Base-by-base conservation (phyloP, 2,888 invertebrate genomes). In the Sipha maydis region DNA sequence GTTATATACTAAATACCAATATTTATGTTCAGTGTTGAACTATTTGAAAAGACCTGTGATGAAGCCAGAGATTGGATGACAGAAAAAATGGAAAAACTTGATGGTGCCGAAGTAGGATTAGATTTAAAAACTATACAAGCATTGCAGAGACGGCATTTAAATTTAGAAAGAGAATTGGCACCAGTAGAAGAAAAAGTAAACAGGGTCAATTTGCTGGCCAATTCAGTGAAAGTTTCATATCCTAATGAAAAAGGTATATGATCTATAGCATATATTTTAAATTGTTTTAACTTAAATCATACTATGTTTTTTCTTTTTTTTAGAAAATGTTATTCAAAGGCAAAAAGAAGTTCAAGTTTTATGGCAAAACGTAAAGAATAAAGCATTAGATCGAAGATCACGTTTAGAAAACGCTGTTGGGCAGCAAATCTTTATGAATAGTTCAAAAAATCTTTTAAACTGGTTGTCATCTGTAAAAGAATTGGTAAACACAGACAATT, bases 21-120 rank as follows among this genome's bases (percentile, higher is more conserved):
- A 38, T n/a, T 78, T 41, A 88, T 76, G 21, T 88, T 76, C 82
- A 97, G 97, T 91, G 98, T 99, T 91, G 99, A 99, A 92, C 93
- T 99, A 17, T 99, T 99, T 93, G 95, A 97, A 91, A 96, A 98
- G 86, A 97, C 97, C 0, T 99, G 99, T 92, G 98, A 98, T 91
- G 99, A 99, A 92, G 97, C 98, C 0, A 95, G 96, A 90, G 98
- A 98, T 91, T 99, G 99, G 99, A 99, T 99, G 96, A 93, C 95
- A 86, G 99, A 99, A 92, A 99, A 99, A 92, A 97, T 97, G 93
- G 95, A 95, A 90, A 97, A 98, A 92, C 92, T 98, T 89, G 97
- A 97, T 77, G 95, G 94, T 0, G 94, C 94, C 0, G 95, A 95
- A 67, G 92, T 95, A 4, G 97, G 97, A 0, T 95, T 96, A 5